A percentile compares a stretch with the other conserved stretches of the same genome.
These are phyloP conservation scores for Sciurus niger DNA, from an alignment of 2,113 vertebrate genomes.

Conservation along the genomic window DNA sequence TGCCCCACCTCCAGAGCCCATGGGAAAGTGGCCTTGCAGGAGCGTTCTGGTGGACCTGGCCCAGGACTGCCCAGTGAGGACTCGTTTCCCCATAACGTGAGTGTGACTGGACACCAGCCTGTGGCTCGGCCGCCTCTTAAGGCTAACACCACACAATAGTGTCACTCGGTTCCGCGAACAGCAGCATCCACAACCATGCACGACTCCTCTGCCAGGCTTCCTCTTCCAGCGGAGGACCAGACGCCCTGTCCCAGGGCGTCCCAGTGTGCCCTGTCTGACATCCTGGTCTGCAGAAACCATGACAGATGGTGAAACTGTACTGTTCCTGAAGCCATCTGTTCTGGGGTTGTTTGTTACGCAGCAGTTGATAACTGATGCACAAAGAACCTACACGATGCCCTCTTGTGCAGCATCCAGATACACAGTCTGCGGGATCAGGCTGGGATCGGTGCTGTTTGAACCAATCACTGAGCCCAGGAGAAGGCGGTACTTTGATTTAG, in stretches of 20 bases:
- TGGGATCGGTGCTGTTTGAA: neutral
- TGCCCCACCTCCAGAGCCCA: slow-evolving; percentile 60
- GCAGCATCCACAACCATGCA: neutral
- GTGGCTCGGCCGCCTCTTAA: neutral
- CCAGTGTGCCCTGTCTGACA: neutral
- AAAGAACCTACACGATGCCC: neutral
- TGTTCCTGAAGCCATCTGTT: neutral
- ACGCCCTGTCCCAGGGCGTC: too few species aligned
- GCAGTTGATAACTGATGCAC: neutral
- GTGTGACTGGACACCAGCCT: neutral
- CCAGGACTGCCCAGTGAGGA: neutral
- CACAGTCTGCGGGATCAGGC: neutral
- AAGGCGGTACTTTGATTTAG: neutral
- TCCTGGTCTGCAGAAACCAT: neutral
- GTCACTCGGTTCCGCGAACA: neutral
- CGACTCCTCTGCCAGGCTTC: neutral
- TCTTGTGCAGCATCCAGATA: neutral
- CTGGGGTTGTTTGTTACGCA: neutral
- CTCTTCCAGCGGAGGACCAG: neutral
- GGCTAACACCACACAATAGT: neutral
- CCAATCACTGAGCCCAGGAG: neutral
- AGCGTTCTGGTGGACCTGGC: slow-evolving; percentile 27
- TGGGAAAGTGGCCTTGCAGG: slow-evolving; percentile 78
- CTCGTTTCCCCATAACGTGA: slow-evolving; percentile 5
- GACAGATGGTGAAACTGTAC: neutral